Conservation (phyloP, 2,113 vertebrate genomes). For the Dipodomys spectabilis region DNA sequence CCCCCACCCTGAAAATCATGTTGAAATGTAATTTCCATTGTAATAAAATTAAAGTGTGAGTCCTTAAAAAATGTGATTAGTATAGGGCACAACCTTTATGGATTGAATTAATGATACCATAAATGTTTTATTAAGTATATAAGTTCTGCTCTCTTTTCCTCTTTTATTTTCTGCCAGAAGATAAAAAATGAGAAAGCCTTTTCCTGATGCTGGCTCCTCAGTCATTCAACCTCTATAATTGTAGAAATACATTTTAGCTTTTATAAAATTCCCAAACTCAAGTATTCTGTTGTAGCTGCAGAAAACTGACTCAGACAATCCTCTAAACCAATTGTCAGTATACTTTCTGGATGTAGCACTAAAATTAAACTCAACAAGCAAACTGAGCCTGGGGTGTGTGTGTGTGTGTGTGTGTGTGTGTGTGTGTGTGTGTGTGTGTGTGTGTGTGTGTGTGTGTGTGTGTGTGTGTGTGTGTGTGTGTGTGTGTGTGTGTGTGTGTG, state of each 20-base stretch:
- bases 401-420: too few relatives aligned
- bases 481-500: too few relatives aligned
- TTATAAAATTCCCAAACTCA: not conserved
- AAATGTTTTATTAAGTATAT: too few relatives aligned
- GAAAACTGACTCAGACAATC: not conserved
- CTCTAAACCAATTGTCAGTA: not conserved
- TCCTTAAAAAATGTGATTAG: not conserved
- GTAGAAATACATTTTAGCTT: not conserved
- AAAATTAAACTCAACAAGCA: not conserved
- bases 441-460: too few relatives aligned
- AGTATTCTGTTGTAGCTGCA: not conserved
- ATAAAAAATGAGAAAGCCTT: not conserved
- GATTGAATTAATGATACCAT: not conserved
- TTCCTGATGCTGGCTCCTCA: too few relatives aligned
- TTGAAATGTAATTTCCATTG: not conserved
- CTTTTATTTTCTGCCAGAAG: not conserved
- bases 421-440: too few relatives aligned
- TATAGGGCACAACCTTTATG: too few relatives aligned
- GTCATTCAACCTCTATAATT: not conserved
- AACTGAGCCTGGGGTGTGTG: not conserved
- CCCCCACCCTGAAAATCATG: not conserved
- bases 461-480: too few relatives aligned
- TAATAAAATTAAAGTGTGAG: not conserved
- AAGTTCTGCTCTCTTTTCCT: rapidly evolving
- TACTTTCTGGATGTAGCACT: not conserved